phyloP scores from a whole-genome alignment of 2,113 vertebrate species.

The Telmatochromis sp. region DNA sequence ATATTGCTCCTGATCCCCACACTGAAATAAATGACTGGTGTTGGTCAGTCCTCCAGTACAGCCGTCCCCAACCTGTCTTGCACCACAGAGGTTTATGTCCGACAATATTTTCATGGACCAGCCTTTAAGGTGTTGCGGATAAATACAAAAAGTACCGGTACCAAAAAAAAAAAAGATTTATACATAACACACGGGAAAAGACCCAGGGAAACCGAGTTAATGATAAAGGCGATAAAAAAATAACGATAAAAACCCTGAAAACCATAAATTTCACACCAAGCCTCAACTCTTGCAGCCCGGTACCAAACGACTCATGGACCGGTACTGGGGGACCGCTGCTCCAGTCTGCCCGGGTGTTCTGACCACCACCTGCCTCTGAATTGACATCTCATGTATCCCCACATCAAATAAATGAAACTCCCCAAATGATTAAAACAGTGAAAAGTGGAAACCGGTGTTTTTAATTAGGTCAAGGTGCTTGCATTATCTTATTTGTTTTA shows the following conservation, averaged over 20 bases:
- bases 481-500: background rate
- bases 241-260: background rate
- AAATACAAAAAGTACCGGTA: background rate
- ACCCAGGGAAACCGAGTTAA: accelerated
- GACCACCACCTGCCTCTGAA: background rate
- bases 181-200: background rate
- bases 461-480: accelerated
- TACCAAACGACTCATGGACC: accelerated
- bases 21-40: background rate
- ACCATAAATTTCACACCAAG: background rate
- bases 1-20: background rate
- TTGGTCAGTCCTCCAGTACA: background rate
- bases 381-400: background rate
- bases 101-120: background rate
- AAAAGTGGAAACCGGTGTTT: background rate
- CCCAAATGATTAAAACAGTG: background rate
- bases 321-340: accelerated
- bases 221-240: background rate
- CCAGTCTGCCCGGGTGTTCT: accelerated
- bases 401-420: background rate
- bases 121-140: background rate
- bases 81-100: background rate
- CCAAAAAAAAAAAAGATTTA: too few relatives aligned
- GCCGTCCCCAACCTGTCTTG: background rate
- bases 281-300: accelerated